These are phyloP conservation scores for Agriotes lineatus DNA, from an alignment of 2,888 invertebrate genomes.

Conservation along the genomic window DNA sequence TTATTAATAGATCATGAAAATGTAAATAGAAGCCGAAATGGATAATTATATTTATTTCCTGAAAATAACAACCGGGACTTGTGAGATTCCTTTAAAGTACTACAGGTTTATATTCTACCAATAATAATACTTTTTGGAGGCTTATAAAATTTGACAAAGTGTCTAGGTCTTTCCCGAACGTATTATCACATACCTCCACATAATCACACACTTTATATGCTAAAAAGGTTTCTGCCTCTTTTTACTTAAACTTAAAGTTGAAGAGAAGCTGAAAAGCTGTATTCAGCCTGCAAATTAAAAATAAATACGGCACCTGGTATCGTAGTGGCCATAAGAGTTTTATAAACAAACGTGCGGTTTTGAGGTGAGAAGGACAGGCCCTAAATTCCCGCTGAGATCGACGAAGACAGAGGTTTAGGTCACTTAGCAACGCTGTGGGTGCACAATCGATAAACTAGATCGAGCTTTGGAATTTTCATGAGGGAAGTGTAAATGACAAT, in stretches of 20 bases:
- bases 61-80: no score
- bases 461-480: slow-evolving; percentile 35
- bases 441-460: slow-evolving; percentile 31
- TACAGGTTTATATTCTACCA: no score
- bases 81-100: no score
- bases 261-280: slow-evolving; percentile 18
- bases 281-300: slow-evolving; percentile 25
- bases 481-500: slow-evolving; percentile 20
- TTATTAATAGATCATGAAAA: no score
- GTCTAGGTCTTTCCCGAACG: no score
- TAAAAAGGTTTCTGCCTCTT: slow-evolving; percentile 13
- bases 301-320: slow-evolving; percentile 22
- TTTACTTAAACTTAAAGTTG: slow-evolving; percentile 20
- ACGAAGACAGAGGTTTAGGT: slow-evolving; percentile 19
- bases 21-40: no score
- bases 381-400: background rate
- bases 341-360: slow-evolving; percentile 28
- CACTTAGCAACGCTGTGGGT: slow-evolving; percentile 25
- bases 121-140: no score
- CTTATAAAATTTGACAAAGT: no score
- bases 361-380: background rate
- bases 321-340: slow-evolving; percentile 15
- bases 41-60: no score
- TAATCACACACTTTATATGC: slow-evolving; percentile 26
- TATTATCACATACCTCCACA: slow-evolving; percentile 10